Evolutionary conservation across 2,113 vertebrate genomes (phyloP), one percentile per base, ranked within the genome.

Genomic region (Prionailurus viverrinus): DNA sequence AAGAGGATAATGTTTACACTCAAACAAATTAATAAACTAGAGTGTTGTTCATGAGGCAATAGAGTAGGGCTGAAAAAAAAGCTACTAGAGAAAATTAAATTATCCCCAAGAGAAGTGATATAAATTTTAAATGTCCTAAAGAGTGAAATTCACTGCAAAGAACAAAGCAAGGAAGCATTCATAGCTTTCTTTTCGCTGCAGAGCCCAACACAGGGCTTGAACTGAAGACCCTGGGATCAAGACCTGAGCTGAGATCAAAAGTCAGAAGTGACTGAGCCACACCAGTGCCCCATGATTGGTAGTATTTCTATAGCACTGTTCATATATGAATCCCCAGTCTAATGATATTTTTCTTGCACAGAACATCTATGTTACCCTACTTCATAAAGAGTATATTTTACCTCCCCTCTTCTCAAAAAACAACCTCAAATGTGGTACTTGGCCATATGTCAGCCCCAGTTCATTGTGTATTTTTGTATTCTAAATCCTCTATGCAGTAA

Each of bases 111-210:
- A 97, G 55, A 95, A 80, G 41, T 91, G 63, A 76, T 31, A 41
- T 80, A 87, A 82, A 91, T 68, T 86, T 36, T 51, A 90, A 83
- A 84, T 93, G 69, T 88, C 78, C 73, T 83, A 92, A 66, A 94
- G 71, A 91, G 14, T 83, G 2, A 97, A 95, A 97, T 93, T 81
- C 36, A 90, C 76, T 86, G 8, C 41, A 80, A 91, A 8, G 85
- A 91, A 16, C 68, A 96, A 97, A 93, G 53, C 45, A 85, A 86
- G 78, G 82, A 97, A 96, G 79, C 18, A 78, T 51, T 92, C 55
- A 61, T 69, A 45, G 48, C 45, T 78, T 82, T 92, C 14, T 79
- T 94, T 84, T 83, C 71, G 48, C n/a, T 71, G 58, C 21, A 9
- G 21, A 61, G 58, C 58, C 58, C 58, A 61, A 61, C 58, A 23